These are phyloP conservation scores for Uria lomvia DNA, from an alignment of 2,113 vertebrate species.

Conservation along the genomic window DNA sequence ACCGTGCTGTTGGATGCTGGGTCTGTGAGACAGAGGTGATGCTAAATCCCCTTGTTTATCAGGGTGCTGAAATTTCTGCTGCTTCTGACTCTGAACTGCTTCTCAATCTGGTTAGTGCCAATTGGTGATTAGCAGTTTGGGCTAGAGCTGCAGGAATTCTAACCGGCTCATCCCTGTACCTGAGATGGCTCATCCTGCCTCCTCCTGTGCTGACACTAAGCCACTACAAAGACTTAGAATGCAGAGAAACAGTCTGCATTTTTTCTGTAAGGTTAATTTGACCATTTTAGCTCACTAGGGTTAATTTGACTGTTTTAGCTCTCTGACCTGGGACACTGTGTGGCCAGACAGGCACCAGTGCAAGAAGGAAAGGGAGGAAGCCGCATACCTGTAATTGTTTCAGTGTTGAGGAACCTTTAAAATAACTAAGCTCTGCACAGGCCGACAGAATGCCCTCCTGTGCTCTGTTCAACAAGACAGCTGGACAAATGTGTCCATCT, in stretches of 20 bases:
- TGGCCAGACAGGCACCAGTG: not conserved
- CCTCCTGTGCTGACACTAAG: not conserved
- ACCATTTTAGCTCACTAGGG: not conserved
- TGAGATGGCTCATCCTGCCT: not conserved
- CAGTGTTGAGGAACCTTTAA: not conserved
- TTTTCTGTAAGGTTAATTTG: not conserved
- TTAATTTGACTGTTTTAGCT: not conserved
- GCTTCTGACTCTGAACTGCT: not conserved
- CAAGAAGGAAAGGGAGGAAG: not conserved
- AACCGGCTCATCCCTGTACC: not conserved
- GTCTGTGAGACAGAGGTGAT: not conserved
- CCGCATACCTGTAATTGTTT: not conserved
- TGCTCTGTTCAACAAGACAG: not conserved
- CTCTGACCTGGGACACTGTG: not conserved
- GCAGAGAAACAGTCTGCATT: not conserved
- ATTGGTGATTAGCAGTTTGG: not conserved
- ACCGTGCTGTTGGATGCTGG: accelerated
- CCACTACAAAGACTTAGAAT: not conserved
- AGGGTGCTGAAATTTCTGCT: not conserved
- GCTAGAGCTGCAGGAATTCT: not conserved
- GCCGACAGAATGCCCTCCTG: not conserved
- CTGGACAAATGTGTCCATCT: not conserved
- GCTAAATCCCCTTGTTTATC: not conserved
- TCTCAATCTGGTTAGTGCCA: not conserved
- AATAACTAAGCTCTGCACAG: not conserved